phyloP scores from a whole-genome alignment of 2,888 invertebrate species.

The Eilema depressum region DNA sequence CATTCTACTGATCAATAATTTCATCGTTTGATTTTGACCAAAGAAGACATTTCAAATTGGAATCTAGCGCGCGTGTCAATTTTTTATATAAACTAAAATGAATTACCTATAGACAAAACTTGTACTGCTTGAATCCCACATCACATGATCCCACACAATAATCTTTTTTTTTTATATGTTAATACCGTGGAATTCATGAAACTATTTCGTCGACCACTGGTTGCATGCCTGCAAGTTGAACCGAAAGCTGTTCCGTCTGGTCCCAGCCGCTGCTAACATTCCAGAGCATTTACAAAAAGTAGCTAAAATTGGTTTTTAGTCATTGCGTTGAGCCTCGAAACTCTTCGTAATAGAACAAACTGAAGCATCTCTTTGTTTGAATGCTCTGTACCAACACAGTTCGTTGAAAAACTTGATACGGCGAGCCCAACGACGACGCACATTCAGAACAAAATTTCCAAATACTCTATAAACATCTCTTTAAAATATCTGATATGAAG shows the following conservation, averaged over 20 bases:
- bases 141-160: no score
- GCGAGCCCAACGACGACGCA: slow-evolving; percentile 53
- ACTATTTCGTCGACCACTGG: background rate
- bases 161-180: background rate
- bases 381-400: slow-evolving; percentile 39
- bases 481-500: slow-evolving; percentile 81
- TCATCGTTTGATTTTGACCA: background rate
- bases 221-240: background rate
- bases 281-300: slow-evolving; percentile 12
- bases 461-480: slow-evolving; percentile 65
- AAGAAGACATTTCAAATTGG: background rate
- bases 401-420: slow-evolving; percentile 77
- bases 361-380: slow-evolving; percentile 7
- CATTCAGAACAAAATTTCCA: slow-evolving; percentile 59
- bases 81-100: no score
- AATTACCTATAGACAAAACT: no score
- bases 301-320: background rate
- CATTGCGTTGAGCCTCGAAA: background rate
- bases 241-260: background rate
- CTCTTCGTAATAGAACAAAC: background rate
- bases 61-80: background rate
- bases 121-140: background rate
- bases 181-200: background rate
- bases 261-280: background rate
- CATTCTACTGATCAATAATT: background rate